Evolutionary conservation across 2,888 invertebrate genomes (phyloP), one percentile per base, ranked within the genome.

Genomic region (Ellobium chinense): DNA sequence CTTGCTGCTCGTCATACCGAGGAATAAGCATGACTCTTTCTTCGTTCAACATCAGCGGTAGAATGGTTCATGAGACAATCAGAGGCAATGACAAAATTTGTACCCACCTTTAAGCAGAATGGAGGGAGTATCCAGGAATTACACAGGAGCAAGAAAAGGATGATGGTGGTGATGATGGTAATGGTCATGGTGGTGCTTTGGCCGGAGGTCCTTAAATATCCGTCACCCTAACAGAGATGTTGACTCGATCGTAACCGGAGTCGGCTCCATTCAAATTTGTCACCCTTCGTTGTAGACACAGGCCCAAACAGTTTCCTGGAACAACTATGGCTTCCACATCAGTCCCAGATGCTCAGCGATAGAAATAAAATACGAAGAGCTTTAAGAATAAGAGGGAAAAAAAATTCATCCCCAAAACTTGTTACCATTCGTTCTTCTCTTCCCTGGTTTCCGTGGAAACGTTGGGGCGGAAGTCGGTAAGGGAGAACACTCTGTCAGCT

Each of bases 231-330:
- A 58, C 68, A 68, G 31, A 37, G 58, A 27, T 68, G 58, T 77
- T 68, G 77, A 66, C 68, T 66, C 56, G 66, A 58, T 77, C 54
- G 77, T 68, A 68, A 66, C 58, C 66, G 58, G 68, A 66, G 77
- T 34, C 54, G 68, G 37, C 60, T 70, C 78, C 78, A 62, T 78
- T 69, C 70, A 78, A 78, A 78, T 62, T 69, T 78, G 78, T 70
- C 78, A 78, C 70, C 70, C 69, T 78, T 68, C 78, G 60, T 78
- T 62, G 69, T 54, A 68, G 78, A 62, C 69, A 69, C 70, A 70
- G 69, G 69, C 58, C 62, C 69, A 69, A 78, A 78, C 69, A 70
- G 29, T 78, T 39, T 70, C 62, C 31, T 39, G 46, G 46, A 36
- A 24, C 65, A 56, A 7, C 7, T 65, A 79, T 4, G 78, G 78